phyloP scores from a whole-genome alignment of 1,140 invertebrate species.

The Aphaenogaster floridana region DNA sequence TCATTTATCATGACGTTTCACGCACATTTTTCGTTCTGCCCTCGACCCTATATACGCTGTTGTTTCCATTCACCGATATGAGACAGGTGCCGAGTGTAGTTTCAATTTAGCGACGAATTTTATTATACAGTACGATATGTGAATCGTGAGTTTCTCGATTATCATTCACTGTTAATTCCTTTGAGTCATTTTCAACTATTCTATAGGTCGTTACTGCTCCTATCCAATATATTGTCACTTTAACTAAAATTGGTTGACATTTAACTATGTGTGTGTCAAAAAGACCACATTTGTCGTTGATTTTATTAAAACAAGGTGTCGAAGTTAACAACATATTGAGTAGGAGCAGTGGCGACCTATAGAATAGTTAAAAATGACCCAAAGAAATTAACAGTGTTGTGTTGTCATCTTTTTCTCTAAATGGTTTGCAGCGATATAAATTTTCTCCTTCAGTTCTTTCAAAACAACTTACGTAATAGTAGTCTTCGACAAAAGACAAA shows the following conservation, averaged over 20 bases:
- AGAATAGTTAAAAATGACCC: too few relatives aligned
- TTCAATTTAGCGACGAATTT: not conserved
- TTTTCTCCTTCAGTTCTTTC: not conserved
- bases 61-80: not conserved
- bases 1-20: conserved; percentile 85
- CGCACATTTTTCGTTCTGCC: conserved; percentile 76
- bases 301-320: too few relatives aligned
- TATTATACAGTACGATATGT: not conserved
- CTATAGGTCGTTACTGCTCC: too few relatives aligned
- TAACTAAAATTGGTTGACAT: too few relatives aligned
- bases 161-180: not conserved
- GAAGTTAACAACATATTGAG: too few relatives aligned
- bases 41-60: conserved; percentile 33
- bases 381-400: too few relatives aligned
- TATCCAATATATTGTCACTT: too few relatives aligned
- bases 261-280: not conserved
- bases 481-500: not conserved
- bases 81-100: not conserved
- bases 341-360: too few relatives aligned
- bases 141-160: conserved; percentile 46
- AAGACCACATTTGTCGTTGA: too few relatives aligned
- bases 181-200: too few relatives aligned
- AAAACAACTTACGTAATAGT: not conserved
- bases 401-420: conserved; percentile 23
- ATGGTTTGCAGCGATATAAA: not conserved